A percentile compares a stretch with the other conserved stretches of the same genome.
Conservation (phyloP, 2,113 vertebrate genomes). For the Calyptomena viridis region DNA sequence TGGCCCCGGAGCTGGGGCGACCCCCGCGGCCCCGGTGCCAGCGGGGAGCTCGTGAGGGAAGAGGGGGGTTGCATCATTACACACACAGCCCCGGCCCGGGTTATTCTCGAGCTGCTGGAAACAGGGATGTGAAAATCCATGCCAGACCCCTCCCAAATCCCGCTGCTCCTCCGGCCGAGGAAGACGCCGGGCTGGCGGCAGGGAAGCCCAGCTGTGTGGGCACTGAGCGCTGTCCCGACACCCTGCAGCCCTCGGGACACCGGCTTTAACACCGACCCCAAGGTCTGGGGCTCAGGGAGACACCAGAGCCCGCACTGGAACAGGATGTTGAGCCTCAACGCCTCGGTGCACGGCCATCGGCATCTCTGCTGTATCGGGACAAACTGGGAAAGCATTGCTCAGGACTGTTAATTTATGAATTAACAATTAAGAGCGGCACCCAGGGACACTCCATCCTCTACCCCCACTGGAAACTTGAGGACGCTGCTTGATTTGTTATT, state of each 20-base stretch:
- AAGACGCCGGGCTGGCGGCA: background rate
- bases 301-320: background rate
- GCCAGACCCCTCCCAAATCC: background rate
- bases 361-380: background rate
- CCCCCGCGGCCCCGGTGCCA: background rate
- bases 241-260: background rate
- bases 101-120: background rate
- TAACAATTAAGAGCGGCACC: slow-evolving; percentile 4
- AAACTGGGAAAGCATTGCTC: background rate
- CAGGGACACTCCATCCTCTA: slow-evolving; percentile 1
- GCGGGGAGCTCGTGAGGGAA: background rate
- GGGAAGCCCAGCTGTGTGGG: background rate
- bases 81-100: background rate
- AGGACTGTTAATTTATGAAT: slow-evolving; percentile 32
- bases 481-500: slow-evolving; percentile 40
- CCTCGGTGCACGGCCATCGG: background rate
- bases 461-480: slow-evolving; percentile 20
- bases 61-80: background rate
- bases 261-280: background rate
- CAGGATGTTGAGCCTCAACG: background rate
- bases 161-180: background rate
- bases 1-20: background rate
- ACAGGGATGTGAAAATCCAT: no score
- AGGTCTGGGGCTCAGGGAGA: background rate
- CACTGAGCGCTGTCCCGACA: background rate